Percentiles rank a stretch among this genome's conserved stretches.
phyloP scores from a whole-genome alignment of 1,140 invertebrate genomes.

The Solenopsis invicta region DNA sequence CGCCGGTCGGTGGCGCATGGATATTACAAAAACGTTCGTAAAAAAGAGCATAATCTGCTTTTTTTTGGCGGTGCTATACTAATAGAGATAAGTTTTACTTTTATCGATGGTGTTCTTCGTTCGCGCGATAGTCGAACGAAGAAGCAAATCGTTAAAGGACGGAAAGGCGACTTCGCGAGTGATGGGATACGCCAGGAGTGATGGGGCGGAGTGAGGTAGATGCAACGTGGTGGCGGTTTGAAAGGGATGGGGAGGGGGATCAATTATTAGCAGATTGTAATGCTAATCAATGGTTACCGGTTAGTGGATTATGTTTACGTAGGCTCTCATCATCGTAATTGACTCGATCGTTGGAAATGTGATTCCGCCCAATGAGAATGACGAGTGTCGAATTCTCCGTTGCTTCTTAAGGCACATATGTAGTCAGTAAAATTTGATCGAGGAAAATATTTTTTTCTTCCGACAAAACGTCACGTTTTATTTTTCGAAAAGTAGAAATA shows the following conservation, averaged over 20 bases:
- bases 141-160: constrained; percentile 23
- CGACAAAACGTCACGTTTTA: background rate
- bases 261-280: constrained; percentile 86
- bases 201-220: background rate
- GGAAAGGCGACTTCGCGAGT: background rate
- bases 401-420: background rate
- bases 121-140: constrained; percentile 15
- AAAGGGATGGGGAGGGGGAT: constrained; percentile 52
- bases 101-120: background rate
- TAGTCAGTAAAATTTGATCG: constrained; percentile 36
- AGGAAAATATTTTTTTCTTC: constrained; percentile 1
- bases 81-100: constrained; percentile 41
- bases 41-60: constrained; percentile 52
- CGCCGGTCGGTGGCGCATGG: constrained; percentile 34
- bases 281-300: constrained; percentile 86
- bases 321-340: constrained; percentile 86
- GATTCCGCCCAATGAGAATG: constrained; percentile 63
- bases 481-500: background rate
- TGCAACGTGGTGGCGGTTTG: background rate
- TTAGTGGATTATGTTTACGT: constrained; percentile 84
- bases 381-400: background rate
- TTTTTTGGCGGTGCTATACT: background rate
- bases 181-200: background rate
- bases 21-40: constrained; percentile 66
- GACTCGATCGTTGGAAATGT: constrained; percentile 79